phyloP scores from a whole-genome alignment of 2,113 vertebrate species.

The Tragelaphus buxtoni region DNA sequence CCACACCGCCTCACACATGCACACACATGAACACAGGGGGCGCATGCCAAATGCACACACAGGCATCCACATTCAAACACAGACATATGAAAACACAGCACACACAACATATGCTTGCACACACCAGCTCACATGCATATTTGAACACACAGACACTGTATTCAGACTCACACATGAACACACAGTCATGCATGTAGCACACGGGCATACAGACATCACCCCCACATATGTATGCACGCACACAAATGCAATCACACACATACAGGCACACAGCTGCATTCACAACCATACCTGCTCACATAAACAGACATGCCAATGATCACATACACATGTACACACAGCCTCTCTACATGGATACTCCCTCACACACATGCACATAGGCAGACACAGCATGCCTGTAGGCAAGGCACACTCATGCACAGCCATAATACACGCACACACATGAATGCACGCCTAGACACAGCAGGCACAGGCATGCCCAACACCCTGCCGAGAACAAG shows the following conservation, averaged over 20 bases:
- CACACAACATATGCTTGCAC: neutral
- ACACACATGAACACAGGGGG: neutral
- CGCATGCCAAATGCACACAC: rapidly evolving
- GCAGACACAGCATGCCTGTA: neutral
- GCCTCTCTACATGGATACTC: neutral
- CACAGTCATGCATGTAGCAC: no score
- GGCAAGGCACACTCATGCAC: neutral
- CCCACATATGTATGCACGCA: neutral
- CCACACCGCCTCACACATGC: neutral
- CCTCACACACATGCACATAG: neutral
- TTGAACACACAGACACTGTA: neutral
- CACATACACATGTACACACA: neutral
- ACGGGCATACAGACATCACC: no score
- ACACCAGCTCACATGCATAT: neutral
- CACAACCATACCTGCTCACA: neutral
- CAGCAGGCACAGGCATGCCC: neutral
- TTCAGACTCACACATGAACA: neutral
- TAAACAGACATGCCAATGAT: no score
- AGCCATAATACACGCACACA: neutral
- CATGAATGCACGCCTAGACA: neutral
- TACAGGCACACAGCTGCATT: neutral
- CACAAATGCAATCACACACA: neutral
- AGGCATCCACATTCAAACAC: rapidly evolving
- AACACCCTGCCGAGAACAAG: neutral
- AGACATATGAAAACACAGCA: neutral